Conservation (phyloP, 2,797 vertebrate genomes). For the Remorina albescens region DNA sequence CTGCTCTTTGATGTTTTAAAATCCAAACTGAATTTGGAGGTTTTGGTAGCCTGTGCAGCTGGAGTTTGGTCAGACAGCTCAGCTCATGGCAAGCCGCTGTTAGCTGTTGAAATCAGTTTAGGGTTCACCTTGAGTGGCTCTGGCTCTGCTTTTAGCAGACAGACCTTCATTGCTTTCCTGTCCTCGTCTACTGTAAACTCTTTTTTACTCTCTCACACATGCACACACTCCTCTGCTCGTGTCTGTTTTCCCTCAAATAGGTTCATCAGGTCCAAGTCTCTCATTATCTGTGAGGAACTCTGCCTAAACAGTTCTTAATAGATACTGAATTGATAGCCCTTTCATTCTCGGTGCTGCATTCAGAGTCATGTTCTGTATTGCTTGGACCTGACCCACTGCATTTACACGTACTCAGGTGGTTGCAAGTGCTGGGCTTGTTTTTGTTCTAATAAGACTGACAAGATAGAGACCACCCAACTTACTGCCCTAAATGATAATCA, state of each 20-base stretch:
- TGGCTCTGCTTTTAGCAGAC: constrained; percentile 42
- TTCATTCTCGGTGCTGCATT: constrained; percentile 23
- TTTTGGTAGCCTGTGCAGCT: constrained; percentile 34
- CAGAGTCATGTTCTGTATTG: constrained; percentile 41
- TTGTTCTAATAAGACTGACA: constrained; percentile 32
- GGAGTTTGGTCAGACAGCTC: constrained; percentile 41
- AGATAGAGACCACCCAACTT: constrained; percentile 46
- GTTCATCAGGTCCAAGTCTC: constrained; percentile 57
- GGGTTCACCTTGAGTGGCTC: constrained; percentile 63
- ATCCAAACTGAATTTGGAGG: constrained; percentile 34
- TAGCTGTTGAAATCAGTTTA: constrained; percentile 51
- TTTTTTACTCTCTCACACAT: constrained; percentile 10
- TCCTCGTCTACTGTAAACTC: constrained; percentile 47
- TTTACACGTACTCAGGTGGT: constrained; percentile 43
- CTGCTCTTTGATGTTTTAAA: constrained; percentile 26
- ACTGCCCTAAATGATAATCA: constrained; percentile 4
- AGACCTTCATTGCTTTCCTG: constrained; percentile 46
- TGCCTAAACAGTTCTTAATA: constrained; percentile 40
- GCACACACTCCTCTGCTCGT: constrained; percentile 19
- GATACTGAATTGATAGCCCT: constrained; percentile 33
- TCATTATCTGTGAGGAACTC: constrained; percentile 42
- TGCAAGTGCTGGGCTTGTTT: constrained; percentile 47
- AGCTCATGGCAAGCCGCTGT: constrained; percentile 38
- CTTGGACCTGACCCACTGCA: constrained; percentile 42
- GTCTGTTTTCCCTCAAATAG: constrained; percentile 61